Evolutionary conservation across 2,113 vertebrate genomes (phyloP).

Genomic region (Entelurus aequoreus): DNA sequence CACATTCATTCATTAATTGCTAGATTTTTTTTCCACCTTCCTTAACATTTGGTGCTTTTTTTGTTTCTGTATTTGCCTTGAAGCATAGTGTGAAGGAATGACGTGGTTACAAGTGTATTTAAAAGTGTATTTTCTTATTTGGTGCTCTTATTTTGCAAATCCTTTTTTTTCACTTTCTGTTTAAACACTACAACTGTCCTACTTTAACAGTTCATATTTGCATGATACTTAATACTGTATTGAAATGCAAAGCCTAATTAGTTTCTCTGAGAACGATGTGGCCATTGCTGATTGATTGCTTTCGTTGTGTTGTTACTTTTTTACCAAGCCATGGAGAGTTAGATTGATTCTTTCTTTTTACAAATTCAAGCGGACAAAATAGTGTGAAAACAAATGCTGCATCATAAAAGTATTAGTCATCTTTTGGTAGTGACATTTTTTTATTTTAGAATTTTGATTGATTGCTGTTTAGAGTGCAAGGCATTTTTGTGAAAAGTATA

Average conservation of each 20-base stretch:
- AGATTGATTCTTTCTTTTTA: constrained; percentile 30
- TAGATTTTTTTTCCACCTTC: constrained; percentile 44
- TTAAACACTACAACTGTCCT: constrained; percentile 59
- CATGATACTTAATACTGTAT: constrained; percentile 32
- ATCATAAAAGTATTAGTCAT: constrained; percentile 43
- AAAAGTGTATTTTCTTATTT: constrained; percentile 44
- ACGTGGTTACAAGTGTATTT: constrained; percentile 59
- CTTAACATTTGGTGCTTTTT: constrained; percentile 64
- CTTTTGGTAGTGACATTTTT: constrained; percentile 34
- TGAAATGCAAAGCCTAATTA: constrained; percentile 25
- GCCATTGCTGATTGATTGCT: constrained; percentile 25
- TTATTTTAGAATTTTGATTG: constrained; percentile 53
- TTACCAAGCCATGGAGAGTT: constrained; percentile 37
- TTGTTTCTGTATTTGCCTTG: constrained; percentile 55
- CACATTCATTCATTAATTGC: constrained; percentile 51
- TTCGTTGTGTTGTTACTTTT: constrained; percentile 30
- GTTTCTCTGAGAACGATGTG: constrained; percentile 28
- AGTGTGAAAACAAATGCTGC: constrained; percentile 33
- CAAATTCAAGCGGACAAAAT: constrained; percentile 16
- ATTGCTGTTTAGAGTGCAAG: constrained; percentile 48
- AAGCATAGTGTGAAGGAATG: constrained; percentile 51
- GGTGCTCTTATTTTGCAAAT: constrained; percentile 51
- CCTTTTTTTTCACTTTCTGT: constrained; percentile 27
- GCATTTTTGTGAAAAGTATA: constrained; percentile 52
- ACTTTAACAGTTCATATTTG: constrained; percentile 28